phyloP scores from a whole-genome alignment of 2,113 vertebrate genomes.

The Xiphophorus hellerii region DNA sequence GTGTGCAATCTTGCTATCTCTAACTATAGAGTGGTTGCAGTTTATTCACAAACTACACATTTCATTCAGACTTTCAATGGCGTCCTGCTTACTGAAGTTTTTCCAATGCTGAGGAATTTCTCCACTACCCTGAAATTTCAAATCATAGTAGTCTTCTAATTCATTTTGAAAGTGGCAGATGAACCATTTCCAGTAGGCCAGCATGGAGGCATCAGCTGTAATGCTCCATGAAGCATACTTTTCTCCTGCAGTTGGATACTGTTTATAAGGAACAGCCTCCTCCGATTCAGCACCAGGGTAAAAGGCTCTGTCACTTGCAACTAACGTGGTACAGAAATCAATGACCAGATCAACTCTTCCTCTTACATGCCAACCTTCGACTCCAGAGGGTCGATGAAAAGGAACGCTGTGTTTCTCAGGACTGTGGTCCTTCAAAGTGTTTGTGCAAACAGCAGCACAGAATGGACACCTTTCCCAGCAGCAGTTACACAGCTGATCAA shows the following conservation, averaged over 20 bases:
- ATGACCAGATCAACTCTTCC: neutral
- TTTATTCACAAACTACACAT: neutral
- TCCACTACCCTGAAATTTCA: neutral
- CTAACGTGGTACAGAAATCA: conserved; percentile 57
- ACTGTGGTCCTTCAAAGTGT: conserved; percentile 44
- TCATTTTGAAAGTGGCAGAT: conserved; percentile 72
- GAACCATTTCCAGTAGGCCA: conserved; percentile 84
- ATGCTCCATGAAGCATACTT: conserved; percentile 69
- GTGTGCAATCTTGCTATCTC: no score
- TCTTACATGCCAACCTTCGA: conserved; percentile 13
- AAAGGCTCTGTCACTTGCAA: neutral
- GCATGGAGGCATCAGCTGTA: conserved; percentile 66
- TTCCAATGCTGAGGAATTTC: conserved; percentile 43
- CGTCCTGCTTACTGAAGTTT: neutral
- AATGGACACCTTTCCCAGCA: conserved; percentile 75
- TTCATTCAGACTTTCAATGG: conserved; percentile 45
- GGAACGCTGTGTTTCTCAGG: conserved; percentile 32
- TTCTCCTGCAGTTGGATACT: conserved; percentile 55
- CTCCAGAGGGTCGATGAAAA: conserved; percentile 53
- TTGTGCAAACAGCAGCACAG: conserved; percentile 69
- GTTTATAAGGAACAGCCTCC: neutral
- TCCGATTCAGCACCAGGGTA: neutral
- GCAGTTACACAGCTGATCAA: conserved; percentile 55
- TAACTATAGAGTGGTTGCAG: no score
- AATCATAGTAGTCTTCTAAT: conserved; percentile 39